These are phyloP conservation scores for Odontocolon sp. DNA, from an alignment of 2,888 invertebrate species.

Conservation along the genomic window DNA sequence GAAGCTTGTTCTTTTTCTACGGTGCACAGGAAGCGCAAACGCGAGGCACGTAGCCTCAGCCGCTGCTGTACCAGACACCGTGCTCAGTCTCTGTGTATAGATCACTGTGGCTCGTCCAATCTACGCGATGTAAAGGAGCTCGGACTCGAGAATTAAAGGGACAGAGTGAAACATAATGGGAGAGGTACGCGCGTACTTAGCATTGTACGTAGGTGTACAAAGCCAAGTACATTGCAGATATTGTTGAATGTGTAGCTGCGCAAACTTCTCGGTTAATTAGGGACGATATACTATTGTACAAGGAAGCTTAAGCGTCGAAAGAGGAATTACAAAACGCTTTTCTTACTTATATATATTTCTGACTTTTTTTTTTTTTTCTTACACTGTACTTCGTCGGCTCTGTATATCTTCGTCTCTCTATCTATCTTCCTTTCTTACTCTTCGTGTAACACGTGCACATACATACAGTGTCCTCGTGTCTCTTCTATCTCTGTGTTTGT, in stretches of 20 bases:
- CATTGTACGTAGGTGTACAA: slow-evolving; percentile 3
- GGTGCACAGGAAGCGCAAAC: slow-evolving; percentile 39
- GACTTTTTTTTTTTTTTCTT: slow-evolving; percentile 37
- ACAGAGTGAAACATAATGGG: slow-evolving; percentile 59
- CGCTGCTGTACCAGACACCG: slow-evolving; percentile 22
- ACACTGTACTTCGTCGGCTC: slow-evolving; percentile 23
- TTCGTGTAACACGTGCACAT: slow-evolving; percentile 43
- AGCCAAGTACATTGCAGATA: slow-evolving; percentile 40
- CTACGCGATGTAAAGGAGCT: slow-evolving; percentile 59
- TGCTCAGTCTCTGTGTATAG: slow-evolving; percentile 7
- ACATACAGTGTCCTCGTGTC: slow-evolving; percentile 64
- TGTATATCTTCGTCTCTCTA: slow-evolving; percentile 42
- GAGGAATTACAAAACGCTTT: slow-evolving; percentile 61
- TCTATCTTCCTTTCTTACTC: slow-evolving; percentile 55
- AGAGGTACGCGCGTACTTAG: slow-evolving; percentile 38
- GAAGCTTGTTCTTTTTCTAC: slow-evolving; percentile 6
- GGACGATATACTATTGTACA: slow-evolving; percentile 62
- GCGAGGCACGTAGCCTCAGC: slow-evolving; percentile 37
- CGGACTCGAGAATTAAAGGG: slow-evolving; percentile 54
- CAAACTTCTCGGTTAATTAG: slow-evolving; percentile 75
- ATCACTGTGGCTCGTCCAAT: slow-evolving; percentile 55
- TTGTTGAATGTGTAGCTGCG: slow-evolving; percentile 62
- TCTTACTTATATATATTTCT: slow-evolving; percentile 29
- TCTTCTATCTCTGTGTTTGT: slow-evolving; percentile 73
- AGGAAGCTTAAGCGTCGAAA: slow-evolving; percentile 45